Percentiles rank a stretch among this genome's conserved stretches.
These are phyloP conservation scores for Pomacea maculata DNA, from an alignment of 1,140 invertebrate genomes.

Conservation along the genomic window DNA sequence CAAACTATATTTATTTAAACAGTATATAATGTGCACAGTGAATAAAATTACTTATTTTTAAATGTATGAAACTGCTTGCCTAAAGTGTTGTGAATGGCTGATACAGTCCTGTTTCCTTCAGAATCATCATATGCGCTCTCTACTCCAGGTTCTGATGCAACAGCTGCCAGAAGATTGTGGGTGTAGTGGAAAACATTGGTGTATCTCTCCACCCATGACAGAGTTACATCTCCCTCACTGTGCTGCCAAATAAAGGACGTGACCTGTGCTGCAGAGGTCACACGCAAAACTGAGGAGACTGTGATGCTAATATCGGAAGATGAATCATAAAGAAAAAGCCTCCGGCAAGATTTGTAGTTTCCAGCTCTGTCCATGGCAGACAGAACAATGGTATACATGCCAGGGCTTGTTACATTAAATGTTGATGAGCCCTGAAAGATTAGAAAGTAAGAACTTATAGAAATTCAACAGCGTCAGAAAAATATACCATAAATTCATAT, in stretches of 20 bases:
- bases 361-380: constrained; percentile 35
- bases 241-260: constrained; percentile 24
- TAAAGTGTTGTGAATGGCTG: constrained; percentile 22
- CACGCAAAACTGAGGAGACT: not conserved
- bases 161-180: constrained; percentile 28
- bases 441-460: not conserved
- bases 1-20: too few species aligned
- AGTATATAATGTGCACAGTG: too few species aligned
- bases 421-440: constrained; percentile 21
- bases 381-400: constrained; percentile 32
- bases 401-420: constrained; percentile 20
- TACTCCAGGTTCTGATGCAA: constrained; percentile 17
- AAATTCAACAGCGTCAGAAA: not conserved
- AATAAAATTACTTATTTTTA: too few species aligned
- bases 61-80: constrained; percentile 15
- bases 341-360: constrained; percentile 34
- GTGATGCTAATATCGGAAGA: constrained; percentile 17
- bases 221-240: constrained; percentile 12
- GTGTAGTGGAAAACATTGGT: constrained; percentile 27
- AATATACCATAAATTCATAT: not conserved
- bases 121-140: constrained; percentile 34
- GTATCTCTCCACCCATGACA: constrained; percentile 32
- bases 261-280: constrained; percentile 26
- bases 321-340: constrained; percentile 32
- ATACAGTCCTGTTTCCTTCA: constrained; percentile 26